phyloP scores from a whole-genome alignment of 1,140 invertebrate species.

The Zaprionus kolodkinae region DNA sequence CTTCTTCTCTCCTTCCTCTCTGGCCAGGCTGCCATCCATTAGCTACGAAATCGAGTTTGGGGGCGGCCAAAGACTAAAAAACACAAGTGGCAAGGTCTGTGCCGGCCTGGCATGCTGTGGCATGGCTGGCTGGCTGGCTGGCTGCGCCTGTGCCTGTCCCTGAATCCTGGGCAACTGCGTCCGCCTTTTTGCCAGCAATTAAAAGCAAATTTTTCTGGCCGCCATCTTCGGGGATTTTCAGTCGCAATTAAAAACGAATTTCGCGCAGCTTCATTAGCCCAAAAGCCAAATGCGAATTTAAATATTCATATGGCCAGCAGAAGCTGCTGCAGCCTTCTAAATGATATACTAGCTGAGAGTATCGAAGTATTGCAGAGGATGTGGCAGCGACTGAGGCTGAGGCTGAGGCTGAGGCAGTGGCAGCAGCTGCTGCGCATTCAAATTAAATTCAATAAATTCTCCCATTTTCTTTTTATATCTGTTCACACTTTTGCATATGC shows the following conservation, averaged over 20 bases:
- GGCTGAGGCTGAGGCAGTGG: background rate
- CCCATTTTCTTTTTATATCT: conserved; percentile 43
- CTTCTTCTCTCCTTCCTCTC: background rate
- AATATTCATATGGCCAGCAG: conserved; percentile 70
- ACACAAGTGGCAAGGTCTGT: conserved; percentile 69
- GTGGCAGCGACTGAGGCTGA: background rate
- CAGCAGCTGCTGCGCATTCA: conserved; percentile 65
- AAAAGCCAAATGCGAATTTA: conserved; percentile 57
- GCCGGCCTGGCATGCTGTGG: background rate
- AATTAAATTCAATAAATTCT: conserved; percentile 83
- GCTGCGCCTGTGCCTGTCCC: background rate
- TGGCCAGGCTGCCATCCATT: conserved; percentile 67
- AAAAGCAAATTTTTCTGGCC: conserved; percentile 76
- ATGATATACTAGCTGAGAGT: conserved; percentile 44
- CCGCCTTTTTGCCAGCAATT: conserved; percentile 61
- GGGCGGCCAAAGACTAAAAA: conserved; percentile 56
- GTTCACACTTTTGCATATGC: conserved; percentile 58
- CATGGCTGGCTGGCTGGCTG: background rate
- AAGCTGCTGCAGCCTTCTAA: conserved; percentile 3
- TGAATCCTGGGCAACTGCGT: conserved; percentile 15
- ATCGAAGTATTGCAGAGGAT: conserved; percentile 25
- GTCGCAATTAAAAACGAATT: conserved; percentile 81
- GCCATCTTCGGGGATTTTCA: conserved; percentile 75
- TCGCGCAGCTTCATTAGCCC: conserved; percentile 77
- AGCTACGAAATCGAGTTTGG: conserved; percentile 79